phyloP scores from a whole-genome alignment of 2,797 vertebrate species.

The Premnoplex brunnescens region DNA sequence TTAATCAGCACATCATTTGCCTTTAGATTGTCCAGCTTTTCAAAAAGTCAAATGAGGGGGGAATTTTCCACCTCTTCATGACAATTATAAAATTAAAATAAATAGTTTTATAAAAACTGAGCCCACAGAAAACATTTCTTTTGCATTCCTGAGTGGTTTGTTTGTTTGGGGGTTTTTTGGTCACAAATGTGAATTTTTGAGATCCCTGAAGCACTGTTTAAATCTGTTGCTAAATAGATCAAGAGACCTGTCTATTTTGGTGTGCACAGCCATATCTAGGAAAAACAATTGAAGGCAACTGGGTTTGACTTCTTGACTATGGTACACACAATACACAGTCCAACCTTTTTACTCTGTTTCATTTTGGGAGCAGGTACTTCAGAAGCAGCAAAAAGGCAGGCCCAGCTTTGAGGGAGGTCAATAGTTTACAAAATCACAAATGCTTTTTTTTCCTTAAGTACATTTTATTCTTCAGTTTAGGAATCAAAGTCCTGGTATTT shows the following conservation, averaged over 20 bases:
- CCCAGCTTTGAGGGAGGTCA: constrained; percentile 11
- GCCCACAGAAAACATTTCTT: neutral
- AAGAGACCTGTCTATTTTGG: neutral
- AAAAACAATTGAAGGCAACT: neutral
- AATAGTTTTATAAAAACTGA: neutral
- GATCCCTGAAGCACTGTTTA: neutral
- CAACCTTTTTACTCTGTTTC: neutral
- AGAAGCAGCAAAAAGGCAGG: neutral
- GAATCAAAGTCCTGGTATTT: constrained; percentile 22
- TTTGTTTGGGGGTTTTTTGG: neutral
- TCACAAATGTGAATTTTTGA: neutral
- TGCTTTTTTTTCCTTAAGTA: neutral
- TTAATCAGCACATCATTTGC: neutral
- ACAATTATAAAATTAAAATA: neutral
- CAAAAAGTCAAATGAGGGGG: neutral
- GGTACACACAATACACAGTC: neutral
- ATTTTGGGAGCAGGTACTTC: neutral
- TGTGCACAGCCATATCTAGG: neutral
- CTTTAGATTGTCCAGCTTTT: neutral
- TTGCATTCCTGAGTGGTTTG: neutral
- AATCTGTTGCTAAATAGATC: neutral
- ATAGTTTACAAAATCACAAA: constrained; percentile 8
- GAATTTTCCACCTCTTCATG: neutral
- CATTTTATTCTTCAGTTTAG: constrained; percentile 23
- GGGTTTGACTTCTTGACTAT: neutral